A percentile compares a stretch with the other conserved stretches of the same genome.
These are phyloP conservation scores for Lochmaea crataegi DNA, from an alignment of 2,888 invertebrate genomes.

Conservation along the genomic window DNA sequence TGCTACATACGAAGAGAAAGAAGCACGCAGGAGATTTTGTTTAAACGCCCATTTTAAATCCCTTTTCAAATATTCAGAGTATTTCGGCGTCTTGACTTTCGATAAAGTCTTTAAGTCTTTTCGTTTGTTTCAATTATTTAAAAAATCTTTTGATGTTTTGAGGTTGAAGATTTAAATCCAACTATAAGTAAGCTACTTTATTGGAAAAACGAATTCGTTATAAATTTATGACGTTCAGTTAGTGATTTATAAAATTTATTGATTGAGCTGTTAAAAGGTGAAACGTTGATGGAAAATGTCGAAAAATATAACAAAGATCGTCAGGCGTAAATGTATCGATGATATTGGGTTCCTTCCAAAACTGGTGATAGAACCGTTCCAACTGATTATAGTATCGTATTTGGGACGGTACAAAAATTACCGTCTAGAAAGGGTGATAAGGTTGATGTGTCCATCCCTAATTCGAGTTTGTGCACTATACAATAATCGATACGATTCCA, in stretches of 20 bases:
- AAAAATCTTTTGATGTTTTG: conserved; percentile 18
- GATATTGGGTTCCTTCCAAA: no score
- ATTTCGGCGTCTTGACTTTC: conserved; percentile 14
- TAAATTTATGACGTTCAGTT: background rate
- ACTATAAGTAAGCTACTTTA: conserved; percentile 1
- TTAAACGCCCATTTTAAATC: conserved; percentile 46
- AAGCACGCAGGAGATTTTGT: background rate
- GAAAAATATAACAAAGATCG: background rate
- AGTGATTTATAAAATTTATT: background rate
- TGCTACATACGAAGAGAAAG: background rate
- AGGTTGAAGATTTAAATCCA: conserved; percentile 4
- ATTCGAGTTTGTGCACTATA: no score
- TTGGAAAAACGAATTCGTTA: conserved; percentile 4
- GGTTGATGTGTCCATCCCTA: no score
- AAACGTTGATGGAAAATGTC: background rate
- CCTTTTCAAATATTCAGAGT: conserved; percentile 15
- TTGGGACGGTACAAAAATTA: no score
- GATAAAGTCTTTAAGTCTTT: conserved; percentile 18
- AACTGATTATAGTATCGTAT: no score
- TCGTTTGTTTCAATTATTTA: conserved; percentile 21
- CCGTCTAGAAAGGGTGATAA: no score
- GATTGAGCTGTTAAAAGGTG: background rate
- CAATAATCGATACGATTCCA: no score
- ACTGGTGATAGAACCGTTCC: no score
- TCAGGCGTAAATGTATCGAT: no score